Evolutionary conservation across 2,113 vertebrate genomes (phyloP), one percentile per base, ranked within the genome.

Genomic region (Falcunculus frontatus): DNA sequence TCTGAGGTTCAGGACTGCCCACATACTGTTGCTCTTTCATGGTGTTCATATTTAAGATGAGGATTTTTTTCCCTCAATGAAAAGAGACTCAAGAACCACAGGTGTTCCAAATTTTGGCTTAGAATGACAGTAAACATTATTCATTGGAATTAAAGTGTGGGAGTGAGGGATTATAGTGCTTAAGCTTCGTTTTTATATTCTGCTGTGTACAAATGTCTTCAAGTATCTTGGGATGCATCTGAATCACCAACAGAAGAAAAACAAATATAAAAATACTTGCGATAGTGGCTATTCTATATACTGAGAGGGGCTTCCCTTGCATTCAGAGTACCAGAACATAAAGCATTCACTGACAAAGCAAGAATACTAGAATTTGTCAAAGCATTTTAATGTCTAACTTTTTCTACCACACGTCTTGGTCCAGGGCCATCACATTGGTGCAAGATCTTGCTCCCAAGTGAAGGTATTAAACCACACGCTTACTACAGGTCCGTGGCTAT

Each of bases 261-360:
- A 6, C 8, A 62, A 70, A 75, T 3, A 50, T 2, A 52, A 5
- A 49, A 60, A 15, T 6, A 39, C 4, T 22, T 17, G 27, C 10
- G 39, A 13, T 0, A 42, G 33, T 0, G 10, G 14, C 33, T 62
- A 3, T 39, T 80, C 41, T 8, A 5, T 4, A 37, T 0, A 5
- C 8, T 12, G 13, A 25, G 1, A 44, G 8, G 32, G 6, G 10
- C 68, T 78, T 27, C 25, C 37, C 53, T 47, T 13, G 12, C 33
- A 27, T 67, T 62, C n/a, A 44, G 9, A 17, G 15, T 1, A 41
- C 8, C 29, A 11, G 3, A 37, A 47, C 13, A 50, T 0, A 7
- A 22, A 68, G 16, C 1, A 4, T 4, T 49, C 12, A 17, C 29
- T 25, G 44, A 53, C 52, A 81, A 69, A 91, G 19, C 27, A 87